phyloP scores from a whole-genome alignment of 2,888 invertebrate species.

The Dendrolimus houi region DNA sequence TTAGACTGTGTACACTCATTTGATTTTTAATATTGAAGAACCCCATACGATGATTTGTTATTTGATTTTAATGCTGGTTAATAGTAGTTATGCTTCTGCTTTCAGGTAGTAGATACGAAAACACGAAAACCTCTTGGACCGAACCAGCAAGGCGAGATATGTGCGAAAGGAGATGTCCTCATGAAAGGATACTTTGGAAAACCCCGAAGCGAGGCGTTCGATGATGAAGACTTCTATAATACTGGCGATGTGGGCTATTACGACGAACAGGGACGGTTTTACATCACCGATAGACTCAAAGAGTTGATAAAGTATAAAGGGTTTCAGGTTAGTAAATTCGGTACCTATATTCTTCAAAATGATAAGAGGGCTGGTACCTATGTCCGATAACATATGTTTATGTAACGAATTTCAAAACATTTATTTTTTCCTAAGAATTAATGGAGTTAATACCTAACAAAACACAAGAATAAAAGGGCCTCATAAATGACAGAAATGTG shows the following conservation, averaged over 20 bases:
- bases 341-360: no score
- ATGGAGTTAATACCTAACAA: no score
- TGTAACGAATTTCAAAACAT: no score
- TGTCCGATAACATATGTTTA: no score
- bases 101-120: conserved; percentile 68
- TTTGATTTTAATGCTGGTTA: no score
- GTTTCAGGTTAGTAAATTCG: conserved; percentile 25
- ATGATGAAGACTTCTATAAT: conserved; percentile 85
- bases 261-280: conserved; percentile 34
- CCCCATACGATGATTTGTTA: no score
- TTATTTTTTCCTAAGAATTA: no score
- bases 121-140: conserved; percentile 77
- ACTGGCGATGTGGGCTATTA: conserved; percentile 56
- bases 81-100: neutral
- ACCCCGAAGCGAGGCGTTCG: conserved; percentile 72
- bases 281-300: conserved; percentile 39
- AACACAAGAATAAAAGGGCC: no score
- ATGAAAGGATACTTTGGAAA: conserved; percentile 85
- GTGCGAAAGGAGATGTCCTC: conserved; percentile 82
- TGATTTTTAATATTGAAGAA: no score
- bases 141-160: conserved; percentile 84
- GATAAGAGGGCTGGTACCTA: no score
- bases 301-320: conserved; percentile 46
- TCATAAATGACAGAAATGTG: no score
- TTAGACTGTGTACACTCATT: no score